A percentile compares a stretch with the other conserved stretches of the same genome.
These are phyloP conservation scores for Campoletis sonorensis DNA, from an alignment of 1,140 invertebrate species.

Conservation along the genomic window DNA sequence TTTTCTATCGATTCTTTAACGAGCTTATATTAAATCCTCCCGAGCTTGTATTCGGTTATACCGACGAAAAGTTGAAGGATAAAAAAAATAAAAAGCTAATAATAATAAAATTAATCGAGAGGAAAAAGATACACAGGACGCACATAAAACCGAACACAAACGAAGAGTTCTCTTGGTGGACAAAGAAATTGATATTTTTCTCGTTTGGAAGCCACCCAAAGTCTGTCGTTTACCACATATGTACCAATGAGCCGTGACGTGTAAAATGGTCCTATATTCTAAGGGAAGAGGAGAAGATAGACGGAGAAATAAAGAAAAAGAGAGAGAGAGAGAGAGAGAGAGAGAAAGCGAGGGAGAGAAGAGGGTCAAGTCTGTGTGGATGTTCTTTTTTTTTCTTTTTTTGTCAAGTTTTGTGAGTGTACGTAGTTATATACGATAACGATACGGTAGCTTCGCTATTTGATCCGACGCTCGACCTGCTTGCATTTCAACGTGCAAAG, in stretches of 20 bases:
- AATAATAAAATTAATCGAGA: not conserved
- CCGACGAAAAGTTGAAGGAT: no score
- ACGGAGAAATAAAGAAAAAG: no score
- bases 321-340: no score
- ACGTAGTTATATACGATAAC: slow-evolving; percentile 23
- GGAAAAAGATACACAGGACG: not conserved
- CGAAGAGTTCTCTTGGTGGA: not conserved
- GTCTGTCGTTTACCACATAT: slow-evolving; percentile 48
- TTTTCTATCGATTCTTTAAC: no score
- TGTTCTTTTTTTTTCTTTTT: not conserved
- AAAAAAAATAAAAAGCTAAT: no score
- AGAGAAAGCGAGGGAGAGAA: no score
- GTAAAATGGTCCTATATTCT: not conserved
- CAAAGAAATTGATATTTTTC: slow-evolving; percentile 57
- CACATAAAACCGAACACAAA: not conserved
- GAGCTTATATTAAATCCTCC: no score
- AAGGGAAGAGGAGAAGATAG: not conserved
- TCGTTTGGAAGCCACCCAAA: slow-evolving; percentile 55
- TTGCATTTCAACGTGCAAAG: slow-evolving; percentile 23
- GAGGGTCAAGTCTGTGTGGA: not conserved
- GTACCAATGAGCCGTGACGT: slow-evolving; percentile 31
- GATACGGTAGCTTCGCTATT: slow-evolving; percentile 42
- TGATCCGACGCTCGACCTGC: slow-evolving; percentile 31
- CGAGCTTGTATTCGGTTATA: no score
- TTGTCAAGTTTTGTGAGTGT: no score